These are phyloP conservation scores for Rissa tridactyla DNA, from an alignment of 2,113 vertebrate species.

Conservation along the genomic window DNA sequence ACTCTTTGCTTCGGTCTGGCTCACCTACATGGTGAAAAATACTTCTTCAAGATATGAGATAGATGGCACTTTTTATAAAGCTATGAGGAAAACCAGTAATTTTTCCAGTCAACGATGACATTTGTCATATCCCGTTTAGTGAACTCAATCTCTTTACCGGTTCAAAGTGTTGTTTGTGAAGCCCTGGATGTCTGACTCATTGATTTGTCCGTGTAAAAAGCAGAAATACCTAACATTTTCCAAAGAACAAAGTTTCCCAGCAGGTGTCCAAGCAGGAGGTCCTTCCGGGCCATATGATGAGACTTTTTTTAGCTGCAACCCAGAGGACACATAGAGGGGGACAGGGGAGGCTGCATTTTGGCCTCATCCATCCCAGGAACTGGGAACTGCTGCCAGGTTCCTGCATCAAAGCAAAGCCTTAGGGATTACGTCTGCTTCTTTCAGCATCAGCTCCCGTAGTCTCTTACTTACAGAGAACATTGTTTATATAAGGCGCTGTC, in stretches of 20 bases:
- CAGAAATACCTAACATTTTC: not conserved
- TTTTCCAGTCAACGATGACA: constrained; percentile 6
- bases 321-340: not conserved
- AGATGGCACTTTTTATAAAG: constrained; percentile 9
- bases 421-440: not conserved
- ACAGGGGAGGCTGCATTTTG: not conserved
- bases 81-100: not conserved
- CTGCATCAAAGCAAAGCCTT: not conserved
- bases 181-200: constrained; percentile 11
- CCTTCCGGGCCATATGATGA: not conserved
- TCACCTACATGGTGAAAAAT: not conserved
- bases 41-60: not conserved
- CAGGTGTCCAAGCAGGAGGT: not conserved
- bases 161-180: constrained; percentile 20
- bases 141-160: not conserved
- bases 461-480: not conserved
- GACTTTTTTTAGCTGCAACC: not conserved
- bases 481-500: not conserved
- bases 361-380: not conserved
- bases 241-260: not conserved
- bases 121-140: constrained; percentile 30
- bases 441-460: not conserved
- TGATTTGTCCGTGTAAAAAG: constrained; percentile 29
- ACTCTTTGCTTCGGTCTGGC: not conserved
- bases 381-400: not conserved